Conservation (phyloP, 2,797 vertebrate genomes). For the Sebastiscus albofasciatus region DNA sequence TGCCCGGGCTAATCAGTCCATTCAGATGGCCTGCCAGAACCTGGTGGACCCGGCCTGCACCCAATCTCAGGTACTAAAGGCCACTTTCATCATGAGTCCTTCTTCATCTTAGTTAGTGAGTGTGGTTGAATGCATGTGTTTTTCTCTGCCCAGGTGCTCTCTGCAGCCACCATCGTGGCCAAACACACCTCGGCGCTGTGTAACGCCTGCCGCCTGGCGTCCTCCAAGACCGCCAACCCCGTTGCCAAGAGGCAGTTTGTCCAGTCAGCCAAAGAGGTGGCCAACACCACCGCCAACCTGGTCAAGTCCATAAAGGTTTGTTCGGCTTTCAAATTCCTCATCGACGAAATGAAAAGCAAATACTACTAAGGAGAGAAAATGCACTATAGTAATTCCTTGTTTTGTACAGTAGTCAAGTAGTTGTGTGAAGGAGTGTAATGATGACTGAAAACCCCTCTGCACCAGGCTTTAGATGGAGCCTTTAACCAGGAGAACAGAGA, state of each 20-base stretch:
- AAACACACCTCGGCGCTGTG: constrained; percentile 98
- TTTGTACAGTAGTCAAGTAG: fast-evolving
- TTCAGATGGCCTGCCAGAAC: constrained; percentile 99
- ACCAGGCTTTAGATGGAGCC: constrained; percentile 94
- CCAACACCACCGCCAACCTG: constrained; percentile 97
- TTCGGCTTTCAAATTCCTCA: neutral
- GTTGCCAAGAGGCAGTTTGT: constrained; percentile 99
- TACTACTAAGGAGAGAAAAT: neutral
- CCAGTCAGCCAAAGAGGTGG: constrained; percentile 98
- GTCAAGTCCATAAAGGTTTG: constrained; percentile 98
- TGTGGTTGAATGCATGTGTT: neutral
- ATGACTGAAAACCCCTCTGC: neutral
- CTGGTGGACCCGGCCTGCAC: constrained; percentile 95
- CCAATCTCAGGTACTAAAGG: constrained; percentile 89
- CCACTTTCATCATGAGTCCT: neutral
- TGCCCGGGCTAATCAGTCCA: constrained; percentile 96
- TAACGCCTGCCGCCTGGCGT: constrained; percentile 95
- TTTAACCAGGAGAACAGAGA: constrained; percentile 95
- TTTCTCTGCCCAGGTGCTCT: constrained; percentile 87
- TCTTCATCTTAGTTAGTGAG: neutral
- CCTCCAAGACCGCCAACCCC: constrained; percentile 92
- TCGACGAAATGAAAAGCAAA: neutral
- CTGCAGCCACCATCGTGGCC: constrained; percentile 96
- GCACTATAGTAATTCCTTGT: no score
- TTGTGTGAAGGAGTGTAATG: neutral